Conservation (phyloP, 2,888 invertebrate genomes). For the Aphodius sticticus region DNA sequence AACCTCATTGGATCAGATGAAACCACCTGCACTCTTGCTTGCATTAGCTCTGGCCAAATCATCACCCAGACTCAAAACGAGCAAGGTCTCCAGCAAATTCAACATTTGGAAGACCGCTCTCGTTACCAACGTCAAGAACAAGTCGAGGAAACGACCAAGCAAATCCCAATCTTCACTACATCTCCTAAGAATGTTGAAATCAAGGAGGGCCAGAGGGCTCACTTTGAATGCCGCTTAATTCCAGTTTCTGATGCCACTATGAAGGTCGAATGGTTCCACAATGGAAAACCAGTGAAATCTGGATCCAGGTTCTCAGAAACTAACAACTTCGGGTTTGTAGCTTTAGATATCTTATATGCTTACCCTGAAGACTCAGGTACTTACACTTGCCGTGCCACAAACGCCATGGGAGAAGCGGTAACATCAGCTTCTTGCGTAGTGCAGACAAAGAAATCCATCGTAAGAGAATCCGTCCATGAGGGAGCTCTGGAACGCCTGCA, state of each 20-base stretch:
- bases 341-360: slow-evolving; percentile 94
- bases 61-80: slow-evolving; percentile 88
- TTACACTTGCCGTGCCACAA: slow-evolving; percentile 93
- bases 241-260: slow-evolving; percentile 93
- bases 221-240: slow-evolving; percentile 92
- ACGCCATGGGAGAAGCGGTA: slow-evolving; percentile 91
- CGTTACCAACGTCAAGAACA: slow-evolving; percentile 78
- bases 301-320: slow-evolving; percentile 96
- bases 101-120: slow-evolving; percentile 85
- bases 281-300: slow-evolving; percentile 87
- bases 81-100: slow-evolving; percentile 87
- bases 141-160: slow-evolving; percentile 84
- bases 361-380: slow-evolving; percentile 96
- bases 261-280: slow-evolving; percentile 96
- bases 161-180: slow-evolving; percentile 92
- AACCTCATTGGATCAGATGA: slow-evolving; percentile 91
- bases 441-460: slow-evolving; percentile 84
- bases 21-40: slow-evolving; percentile 76
- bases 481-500: slow-evolving; percentile 81
- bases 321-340: slow-evolving; percentile 97
- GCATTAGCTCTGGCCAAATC: slow-evolving; percentile 81
- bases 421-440: slow-evolving; percentile 88
- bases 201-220: slow-evolving; percentile 93
- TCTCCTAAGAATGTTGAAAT: slow-evolving; percentile 92
- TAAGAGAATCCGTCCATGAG: slow-evolving; percentile 88